phyloP scores from a whole-genome alignment of 2,113 vertebrate species.

The Stegastes partitus region DNA sequence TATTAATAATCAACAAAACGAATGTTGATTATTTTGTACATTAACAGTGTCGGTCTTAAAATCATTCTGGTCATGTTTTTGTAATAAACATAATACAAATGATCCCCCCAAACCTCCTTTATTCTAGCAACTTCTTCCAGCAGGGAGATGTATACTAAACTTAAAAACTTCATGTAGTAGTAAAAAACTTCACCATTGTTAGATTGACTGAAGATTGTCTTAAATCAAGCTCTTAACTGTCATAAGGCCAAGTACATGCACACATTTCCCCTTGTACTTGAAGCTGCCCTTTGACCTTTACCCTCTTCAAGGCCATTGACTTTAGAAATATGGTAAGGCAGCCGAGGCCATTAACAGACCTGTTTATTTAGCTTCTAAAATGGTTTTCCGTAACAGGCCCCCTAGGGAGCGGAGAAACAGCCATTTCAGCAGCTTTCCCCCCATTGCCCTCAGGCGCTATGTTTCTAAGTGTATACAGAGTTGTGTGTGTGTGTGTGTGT shows the following conservation, averaged over 20 bases:
- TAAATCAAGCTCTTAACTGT: background rate
- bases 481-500: no score
- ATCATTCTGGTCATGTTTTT: no score
- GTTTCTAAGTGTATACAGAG: slow-evolving; percentile 22
- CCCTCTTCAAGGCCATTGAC: slow-evolving; percentile 48
- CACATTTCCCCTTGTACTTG: slow-evolving; percentile 15
- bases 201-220: background rate
- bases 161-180: no score
- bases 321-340: slow-evolving; percentile 52
- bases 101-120: background rate
- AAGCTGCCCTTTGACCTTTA: slow-evolving; percentile 47
- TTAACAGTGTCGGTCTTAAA: no score
- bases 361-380: slow-evolving; percentile 79
- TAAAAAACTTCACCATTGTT: background rate
- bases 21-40: no score
- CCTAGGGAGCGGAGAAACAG: slow-evolving; percentile 64
- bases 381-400: slow-evolving; percentile 65
- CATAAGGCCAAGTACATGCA: background rate
- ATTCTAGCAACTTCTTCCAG: background rate
- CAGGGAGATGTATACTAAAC: background rate
- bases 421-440: slow-evolving; percentile 72
- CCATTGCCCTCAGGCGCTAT: slow-evolving; percentile 39
- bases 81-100: no score
- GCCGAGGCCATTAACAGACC: slow-evolving; percentile 71
- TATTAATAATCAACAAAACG: no score